Evolutionary conservation across 2,888 invertebrate species (phyloP).

Genomic region (Chymomyza fuscimana): DNA sequence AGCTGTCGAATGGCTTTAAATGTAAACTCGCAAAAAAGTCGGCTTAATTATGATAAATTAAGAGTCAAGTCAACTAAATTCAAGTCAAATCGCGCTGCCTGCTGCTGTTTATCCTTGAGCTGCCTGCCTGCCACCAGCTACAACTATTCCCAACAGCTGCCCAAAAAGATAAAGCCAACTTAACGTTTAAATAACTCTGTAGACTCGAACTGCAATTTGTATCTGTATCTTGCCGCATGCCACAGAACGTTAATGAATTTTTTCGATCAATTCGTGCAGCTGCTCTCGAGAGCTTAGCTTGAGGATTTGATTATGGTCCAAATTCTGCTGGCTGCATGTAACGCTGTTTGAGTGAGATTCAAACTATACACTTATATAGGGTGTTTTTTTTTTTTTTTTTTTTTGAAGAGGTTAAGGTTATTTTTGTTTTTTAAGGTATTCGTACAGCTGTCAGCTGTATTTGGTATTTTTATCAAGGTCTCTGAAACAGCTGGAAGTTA

Average conservation of each 20-base stretch:
- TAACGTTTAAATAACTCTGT: neutral
- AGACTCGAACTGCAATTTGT: neutral
- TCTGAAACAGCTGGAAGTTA: no score
- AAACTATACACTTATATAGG: neutral
- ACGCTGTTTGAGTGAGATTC: neutral
- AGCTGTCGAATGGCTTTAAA: slow-evolving; percentile 10
- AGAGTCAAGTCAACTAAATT: neutral
- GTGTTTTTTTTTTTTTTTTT: no score
- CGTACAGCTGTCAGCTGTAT: no score
- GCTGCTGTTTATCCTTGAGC: slow-evolving; percentile 58
- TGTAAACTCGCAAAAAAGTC: slow-evolving; percentile 16
- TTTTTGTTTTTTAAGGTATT: no score
- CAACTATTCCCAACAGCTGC: neutral
- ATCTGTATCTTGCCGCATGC: neutral
- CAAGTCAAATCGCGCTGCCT: neutral
- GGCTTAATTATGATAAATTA: slow-evolving; percentile 68
- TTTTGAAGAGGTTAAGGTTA: no score
- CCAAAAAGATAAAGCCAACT: neutral
- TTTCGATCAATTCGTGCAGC: neutral
- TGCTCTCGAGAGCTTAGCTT: neutral
- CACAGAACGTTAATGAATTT: neutral
- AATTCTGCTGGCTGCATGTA: no score
- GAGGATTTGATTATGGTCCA: neutral
- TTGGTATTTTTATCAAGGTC: no score
- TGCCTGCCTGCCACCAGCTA: slow-evolving; percentile 38